Conservation (phyloP, 1,140 invertebrate genomes). For the Samia ricini region DNA sequence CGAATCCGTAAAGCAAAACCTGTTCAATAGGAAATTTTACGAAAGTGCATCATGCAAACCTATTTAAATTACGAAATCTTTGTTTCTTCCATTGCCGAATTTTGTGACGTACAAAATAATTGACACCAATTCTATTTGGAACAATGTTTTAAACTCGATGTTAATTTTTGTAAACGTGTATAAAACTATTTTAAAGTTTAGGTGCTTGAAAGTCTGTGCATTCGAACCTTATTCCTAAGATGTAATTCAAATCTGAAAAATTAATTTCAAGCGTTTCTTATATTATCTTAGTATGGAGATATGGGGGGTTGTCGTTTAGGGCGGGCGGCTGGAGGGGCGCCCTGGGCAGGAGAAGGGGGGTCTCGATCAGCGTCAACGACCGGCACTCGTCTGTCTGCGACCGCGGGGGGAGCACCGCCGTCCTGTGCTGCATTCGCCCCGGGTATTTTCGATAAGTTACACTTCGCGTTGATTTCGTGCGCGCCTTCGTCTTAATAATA, state of each 20-base stretch:
- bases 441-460: background rate
- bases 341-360: slow-evolving; percentile 32
- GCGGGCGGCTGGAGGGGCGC: slow-evolving; percentile 59
- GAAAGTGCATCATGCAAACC: background rate
- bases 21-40: background rate
- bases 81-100: background rate
- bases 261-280: background rate
- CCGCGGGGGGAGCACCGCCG: slow-evolving; percentile 53
- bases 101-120: no score
- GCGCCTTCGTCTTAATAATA: background rate
- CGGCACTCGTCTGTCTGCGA: slow-evolving; percentile 62
- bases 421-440: slow-evolving; percentile 30
- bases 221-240: no score
- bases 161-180: no score
- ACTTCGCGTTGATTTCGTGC: background rate
- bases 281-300: slow-evolving; percentile 30
- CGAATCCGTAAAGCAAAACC: background rate
- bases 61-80: background rate
- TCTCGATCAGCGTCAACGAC: slow-evolving; percentile 65
- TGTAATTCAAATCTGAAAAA: no score
- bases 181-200: no score
- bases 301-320: slow-evolving; percentile 45
- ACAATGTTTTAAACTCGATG: no score
- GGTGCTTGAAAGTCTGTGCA: no score
- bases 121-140: no score